A percentile compares a stretch with the other conserved stretches of the same genome.
Conservation (phyloP, 2,797 vertebrate species). For the Avahi laniger region DNA sequence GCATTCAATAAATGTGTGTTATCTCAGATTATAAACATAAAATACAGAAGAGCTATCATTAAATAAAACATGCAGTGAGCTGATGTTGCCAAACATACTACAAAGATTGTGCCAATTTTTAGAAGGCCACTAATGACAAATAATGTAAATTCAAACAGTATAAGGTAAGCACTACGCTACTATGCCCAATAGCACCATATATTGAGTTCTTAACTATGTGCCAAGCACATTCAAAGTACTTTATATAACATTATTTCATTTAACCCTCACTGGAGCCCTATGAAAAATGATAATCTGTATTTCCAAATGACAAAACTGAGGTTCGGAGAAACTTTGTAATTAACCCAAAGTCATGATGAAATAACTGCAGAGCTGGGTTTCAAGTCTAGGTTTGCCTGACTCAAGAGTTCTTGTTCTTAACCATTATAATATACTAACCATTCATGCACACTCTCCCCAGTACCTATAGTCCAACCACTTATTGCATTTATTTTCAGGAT, state of each 20-base stretch:
- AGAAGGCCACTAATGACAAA: not conserved
- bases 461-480: not conserved
- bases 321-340: conserved; percentile 1
- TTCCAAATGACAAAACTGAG: conserved; percentile 15
- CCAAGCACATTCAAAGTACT: not conserved
- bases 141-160: conserved; percentile 1
- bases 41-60: not conserved
- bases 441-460: not conserved
- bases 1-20: conserved; percentile 25
- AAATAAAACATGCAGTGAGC: conserved; percentile 22
- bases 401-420: not conserved
- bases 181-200: not conserved
- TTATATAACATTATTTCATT: conserved; percentile 13
- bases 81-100: not conserved
- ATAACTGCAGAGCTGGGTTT: conserved; percentile 26
- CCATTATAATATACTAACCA: not conserved
- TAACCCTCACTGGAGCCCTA: not conserved
- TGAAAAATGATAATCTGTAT: not conserved
- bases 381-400: not conserved
- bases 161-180: conserved; percentile 15
- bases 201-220: conserved; percentile 31
- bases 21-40: conserved; percentile 45
- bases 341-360: conserved; percentile 11
- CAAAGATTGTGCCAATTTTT: not conserved
- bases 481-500: conserved; percentile 8